phyloP scores from a whole-genome alignment of 2,797 vertebrate genomes.

The Spinus olivaceus region DNA sequence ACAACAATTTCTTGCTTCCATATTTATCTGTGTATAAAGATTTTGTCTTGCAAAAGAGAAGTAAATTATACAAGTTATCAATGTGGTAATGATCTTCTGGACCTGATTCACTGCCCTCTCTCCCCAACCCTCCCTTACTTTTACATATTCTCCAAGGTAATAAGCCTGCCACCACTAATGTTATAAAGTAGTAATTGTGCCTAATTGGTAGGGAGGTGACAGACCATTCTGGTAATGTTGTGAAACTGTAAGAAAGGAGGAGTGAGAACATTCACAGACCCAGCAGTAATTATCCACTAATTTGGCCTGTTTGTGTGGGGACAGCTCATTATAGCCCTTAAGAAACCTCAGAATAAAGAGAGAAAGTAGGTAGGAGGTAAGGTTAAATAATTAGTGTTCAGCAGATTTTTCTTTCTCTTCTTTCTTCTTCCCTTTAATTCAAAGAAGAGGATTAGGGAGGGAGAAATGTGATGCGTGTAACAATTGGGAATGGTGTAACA shows the following conservation, averaged over 20 bases:
- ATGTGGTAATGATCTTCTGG: slow-evolving; percentile 49
- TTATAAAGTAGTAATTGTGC: slow-evolving; percentile 97
- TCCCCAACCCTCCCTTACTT: slow-evolving; percentile 65
- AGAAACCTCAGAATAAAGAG: slow-evolving; percentile 91
- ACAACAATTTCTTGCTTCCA: not conserved
- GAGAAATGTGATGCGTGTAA: slow-evolving; percentile 89
- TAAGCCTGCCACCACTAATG: slow-evolving; percentile 89
- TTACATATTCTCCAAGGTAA: slow-evolving; percentile 85
- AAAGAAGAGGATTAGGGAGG: slow-evolving; percentile 81
- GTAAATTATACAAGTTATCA: slow-evolving; percentile 14
- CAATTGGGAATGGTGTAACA: slow-evolving; percentile 66
- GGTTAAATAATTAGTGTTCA: slow-evolving; percentile 80
- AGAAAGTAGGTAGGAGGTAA: slow-evolving; percentile 94
- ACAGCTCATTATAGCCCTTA: slow-evolving; percentile 96
- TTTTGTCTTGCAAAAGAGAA: slow-evolving; percentile 42
- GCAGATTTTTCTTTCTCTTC: slow-evolving; percentile 72
- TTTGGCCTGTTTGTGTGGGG: slow-evolving; percentile 97
- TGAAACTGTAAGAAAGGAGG: slow-evolving; percentile 84
- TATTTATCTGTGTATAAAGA: not conserved
- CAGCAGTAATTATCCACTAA: slow-evolving; percentile 97
- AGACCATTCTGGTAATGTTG: slow-evolving; percentile 90
- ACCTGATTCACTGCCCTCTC: slow-evolving; percentile 54
- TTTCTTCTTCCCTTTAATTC: slow-evolving; percentile 66
- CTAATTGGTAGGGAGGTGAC: slow-evolving; percentile 99
- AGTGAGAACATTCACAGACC: slow-evolving; percentile 87